A percentile compares a stretch with the other conserved stretches of the same genome.
Evolutionary conservation across 2,113 vertebrate genomes (phyloP).

Genomic region (Procavia capensis): DNA sequence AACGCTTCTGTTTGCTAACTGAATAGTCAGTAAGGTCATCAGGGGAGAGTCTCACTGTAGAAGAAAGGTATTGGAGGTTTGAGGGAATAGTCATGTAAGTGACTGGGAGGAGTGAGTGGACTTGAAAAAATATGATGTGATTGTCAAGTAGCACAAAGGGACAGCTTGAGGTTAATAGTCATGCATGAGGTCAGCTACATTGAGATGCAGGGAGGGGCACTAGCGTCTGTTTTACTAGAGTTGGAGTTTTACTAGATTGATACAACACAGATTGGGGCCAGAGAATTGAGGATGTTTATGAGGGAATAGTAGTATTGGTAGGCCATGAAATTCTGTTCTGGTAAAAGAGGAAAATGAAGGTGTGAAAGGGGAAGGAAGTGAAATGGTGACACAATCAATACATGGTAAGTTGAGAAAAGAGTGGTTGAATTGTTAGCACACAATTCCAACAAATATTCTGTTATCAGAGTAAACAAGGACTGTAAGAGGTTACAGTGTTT

Average conservation of each 20-base stretch:
- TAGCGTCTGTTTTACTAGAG: background rate
- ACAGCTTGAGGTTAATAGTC: background rate
- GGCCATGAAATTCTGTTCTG: background rate
- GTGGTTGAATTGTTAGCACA: background rate
- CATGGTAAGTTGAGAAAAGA: background rate
- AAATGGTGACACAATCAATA: background rate
- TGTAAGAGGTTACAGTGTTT: conserved; percentile 22
- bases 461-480: background rate
- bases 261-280: background rate
- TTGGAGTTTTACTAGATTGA: background rate
- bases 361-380: background rate
- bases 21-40: background rate
- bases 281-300: background rate
- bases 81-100: background rate
- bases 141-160: background rate
- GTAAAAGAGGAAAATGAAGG: background rate
- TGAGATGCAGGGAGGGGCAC: background rate
- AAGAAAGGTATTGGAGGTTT: background rate
- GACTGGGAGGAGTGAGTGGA: background rate
- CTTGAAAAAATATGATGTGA: background rate
- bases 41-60: background rate
- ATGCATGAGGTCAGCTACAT: background rate
- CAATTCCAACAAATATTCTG: no score
- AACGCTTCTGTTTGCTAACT: background rate
- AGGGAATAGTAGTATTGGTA: background rate